Evolutionary conservation across 2,888 invertebrate species (phyloP).

Genomic region (Terebella lapidaria): DNA sequence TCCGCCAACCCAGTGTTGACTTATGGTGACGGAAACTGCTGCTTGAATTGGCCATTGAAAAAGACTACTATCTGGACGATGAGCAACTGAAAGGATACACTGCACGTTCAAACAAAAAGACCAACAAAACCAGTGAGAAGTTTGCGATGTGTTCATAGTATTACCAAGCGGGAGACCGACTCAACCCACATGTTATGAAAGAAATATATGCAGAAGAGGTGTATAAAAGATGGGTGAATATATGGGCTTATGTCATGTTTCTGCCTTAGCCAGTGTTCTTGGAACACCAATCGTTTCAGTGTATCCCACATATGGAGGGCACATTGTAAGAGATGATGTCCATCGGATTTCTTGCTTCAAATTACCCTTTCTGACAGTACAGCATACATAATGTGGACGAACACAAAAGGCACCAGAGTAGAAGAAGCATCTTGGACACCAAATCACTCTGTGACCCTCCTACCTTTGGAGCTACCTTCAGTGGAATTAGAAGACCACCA

Average conservation of each 20-base stretch:
- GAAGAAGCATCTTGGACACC: not conserved
- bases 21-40: not conserved
- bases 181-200: not conserved
- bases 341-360: not conserved
- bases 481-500: too few relatives aligned
- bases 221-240: not conserved
- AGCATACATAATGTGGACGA: not conserved
- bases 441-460: not conserved
- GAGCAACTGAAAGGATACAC: not conserved
- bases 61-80: not conserved
- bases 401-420: not conserved
- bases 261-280: not conserved
- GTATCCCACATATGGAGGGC: not conserved
- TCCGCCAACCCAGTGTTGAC: too few relatives aligned
- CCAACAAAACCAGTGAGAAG: not conserved
- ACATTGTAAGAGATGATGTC: not conserved
- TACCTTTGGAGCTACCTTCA: too few relatives aligned
- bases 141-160: not conserved
- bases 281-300: not conserved
- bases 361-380: not conserved
- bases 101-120: not conserved
- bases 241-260: not conserved
- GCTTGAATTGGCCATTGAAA: not conserved
- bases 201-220: not conserved
- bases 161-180: not conserved